Evolutionary conservation across 1,140 invertebrate species (phyloP), one percentile per base, ranked within the genome.

Genomic region (Theocolax elegans): DNA sequence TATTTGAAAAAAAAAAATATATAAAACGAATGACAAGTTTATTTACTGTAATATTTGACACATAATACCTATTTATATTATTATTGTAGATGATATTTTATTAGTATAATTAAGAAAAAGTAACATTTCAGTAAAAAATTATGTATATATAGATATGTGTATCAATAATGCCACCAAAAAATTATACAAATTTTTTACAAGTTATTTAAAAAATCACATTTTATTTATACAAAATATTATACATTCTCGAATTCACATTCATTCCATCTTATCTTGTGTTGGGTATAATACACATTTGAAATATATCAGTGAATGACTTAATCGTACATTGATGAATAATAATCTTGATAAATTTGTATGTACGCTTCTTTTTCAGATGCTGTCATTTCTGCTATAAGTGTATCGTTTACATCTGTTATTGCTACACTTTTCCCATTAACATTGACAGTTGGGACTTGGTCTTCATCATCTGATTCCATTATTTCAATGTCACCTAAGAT

Each of bases 321-420:
- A 77, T 90, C 89, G 75, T 92, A 93, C 86, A 94, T 93, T 80
- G 93, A 91, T 71, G 92, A 93, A 81, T 96, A 97, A 84, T 95
- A 93, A 81, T 98, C 95, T 84, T 97, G 95, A 81, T 96, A 97
- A 10, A 95, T 89, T 83, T 96, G 92, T 76, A 97, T 97, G 82
- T 98, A 98, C 29, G 92, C 91, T 81, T 97, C 95, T 85, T 97
- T 98, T 82, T 99, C 96, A 19, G 91, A 86, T 4, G 94, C 91
- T 13, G 94, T 95, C 97, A 99, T 98, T 83, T 92, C 90, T 0
- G 91, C 91, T 72, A 98, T 95, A 75, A 97, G 87, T 60, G 92
- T 90, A 80, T 96, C 94, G 75, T 92, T 92, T 3, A 97, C 89
- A 74, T 94, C 92, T 3, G 92, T 92, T 44, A 96, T 89, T 0